phyloP scores from a whole-genome alignment of 2,888 invertebrate species.

The Autographa pulchrina region DNA sequence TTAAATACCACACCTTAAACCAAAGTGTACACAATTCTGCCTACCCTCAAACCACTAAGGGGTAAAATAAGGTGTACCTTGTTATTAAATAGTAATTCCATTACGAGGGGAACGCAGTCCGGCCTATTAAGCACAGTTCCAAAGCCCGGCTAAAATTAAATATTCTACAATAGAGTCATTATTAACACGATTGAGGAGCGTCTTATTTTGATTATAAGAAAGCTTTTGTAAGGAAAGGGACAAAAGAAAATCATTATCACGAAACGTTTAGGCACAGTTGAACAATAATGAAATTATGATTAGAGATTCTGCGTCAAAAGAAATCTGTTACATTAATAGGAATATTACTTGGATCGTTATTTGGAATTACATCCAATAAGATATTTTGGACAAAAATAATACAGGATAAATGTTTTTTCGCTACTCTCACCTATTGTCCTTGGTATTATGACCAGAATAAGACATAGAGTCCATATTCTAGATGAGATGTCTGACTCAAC shows the following conservation, averaged over 20 bases:
- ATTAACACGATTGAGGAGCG: background rate
- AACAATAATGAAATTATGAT: constrained; percentile 1
- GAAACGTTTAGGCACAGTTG: constrained; percentile 4
- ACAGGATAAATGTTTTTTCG: too few species aligned
- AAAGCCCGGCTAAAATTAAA: background rate
- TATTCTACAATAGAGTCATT: constrained; percentile 3
- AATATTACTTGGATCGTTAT: too few species aligned
- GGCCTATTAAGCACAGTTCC: background rate
- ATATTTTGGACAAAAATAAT: too few species aligned
- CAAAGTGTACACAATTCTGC: background rate
- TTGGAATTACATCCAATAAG: too few species aligned
- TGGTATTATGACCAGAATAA: too few species aligned
- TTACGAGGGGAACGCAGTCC: constrained; percentile 14
- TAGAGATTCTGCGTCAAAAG: background rate
- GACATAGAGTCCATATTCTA: too few species aligned
- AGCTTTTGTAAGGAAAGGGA: constrained; percentile 1
- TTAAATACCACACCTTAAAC: background rate
- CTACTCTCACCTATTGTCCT: too few species aligned
- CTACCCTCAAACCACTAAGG: background rate
- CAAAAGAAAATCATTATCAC: constrained; percentile 4
- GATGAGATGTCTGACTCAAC: background rate
- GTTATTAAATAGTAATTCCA: constrained; percentile 10
- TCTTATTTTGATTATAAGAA: constrained; percentile 4
- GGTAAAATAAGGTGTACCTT: constrained; percentile 2
- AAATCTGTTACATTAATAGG: background rate